These are phyloP conservation scores for Apus apus DNA, from an alignment of 2,113 vertebrate genomes.

Conservation along the genomic window DNA sequence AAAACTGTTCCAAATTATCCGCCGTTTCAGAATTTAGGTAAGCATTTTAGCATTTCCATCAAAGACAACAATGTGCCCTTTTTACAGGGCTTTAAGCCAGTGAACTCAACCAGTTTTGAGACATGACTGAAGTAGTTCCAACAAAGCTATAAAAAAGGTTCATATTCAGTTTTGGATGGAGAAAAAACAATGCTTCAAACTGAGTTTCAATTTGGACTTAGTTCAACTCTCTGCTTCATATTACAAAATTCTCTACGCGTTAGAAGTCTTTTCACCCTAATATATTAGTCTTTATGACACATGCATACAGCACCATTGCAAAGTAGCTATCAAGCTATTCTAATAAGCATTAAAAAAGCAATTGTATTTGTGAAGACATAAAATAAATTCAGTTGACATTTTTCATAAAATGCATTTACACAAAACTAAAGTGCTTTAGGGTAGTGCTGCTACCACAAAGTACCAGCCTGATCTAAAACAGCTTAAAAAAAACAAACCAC, in stretches of 20 bases:
- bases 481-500: neutral
- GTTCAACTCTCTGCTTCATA: neutral
- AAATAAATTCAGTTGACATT: neutral
- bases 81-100: neutral
- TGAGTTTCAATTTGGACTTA: conserved; percentile 22
- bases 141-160: conserved; percentile 20
- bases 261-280: neutral
- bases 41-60: conserved; percentile 5
- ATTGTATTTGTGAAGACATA: neutral
- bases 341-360: neutral
- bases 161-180: conserved; percentile 15
- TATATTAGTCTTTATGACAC: neutral
- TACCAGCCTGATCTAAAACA: neutral
- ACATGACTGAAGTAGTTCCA: conserved; percentile 41
- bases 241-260: neutral
- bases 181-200: conserved; percentile 57
- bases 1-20: neutral
- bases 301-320: neutral
- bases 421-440: neutral
- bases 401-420: neutral
- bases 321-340: neutral
- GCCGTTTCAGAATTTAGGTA: neutral
- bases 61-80: neutral
- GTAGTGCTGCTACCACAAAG: neutral
- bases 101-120: neutral